phyloP scores from a whole-genome alignment of 2,797 vertebrate genomes.

The Cuculus canorus region DNA sequence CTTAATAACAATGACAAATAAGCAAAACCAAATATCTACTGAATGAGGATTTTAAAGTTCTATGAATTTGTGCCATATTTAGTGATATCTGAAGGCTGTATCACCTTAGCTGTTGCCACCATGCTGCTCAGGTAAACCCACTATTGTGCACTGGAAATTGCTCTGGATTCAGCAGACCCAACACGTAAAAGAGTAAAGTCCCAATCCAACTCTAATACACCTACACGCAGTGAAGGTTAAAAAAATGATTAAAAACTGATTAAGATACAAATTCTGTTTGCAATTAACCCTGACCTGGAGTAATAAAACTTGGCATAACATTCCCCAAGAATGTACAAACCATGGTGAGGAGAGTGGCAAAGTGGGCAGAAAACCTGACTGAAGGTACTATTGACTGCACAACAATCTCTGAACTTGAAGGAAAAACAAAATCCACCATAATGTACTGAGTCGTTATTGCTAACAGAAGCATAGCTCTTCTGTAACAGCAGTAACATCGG shows the following conservation, averaged over 20 bases:
- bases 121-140: background rate
- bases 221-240: background rate
- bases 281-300: background rate
- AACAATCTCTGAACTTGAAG: background rate
- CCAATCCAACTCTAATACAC: background rate
- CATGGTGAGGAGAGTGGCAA: background rate
- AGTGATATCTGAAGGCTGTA: background rate
- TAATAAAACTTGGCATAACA: background rate
- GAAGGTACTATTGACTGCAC: background rate
- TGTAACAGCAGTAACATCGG: conserved; percentile 10
- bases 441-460: conserved; percentile 1
- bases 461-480: conserved; percentile 43
- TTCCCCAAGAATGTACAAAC: background rate
- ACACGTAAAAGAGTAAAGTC: background rate
- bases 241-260: background rate
- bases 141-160: fast-evolving
- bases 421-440: background rate
- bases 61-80: background rate
- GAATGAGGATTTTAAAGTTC: background rate
- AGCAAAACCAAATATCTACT: background rate
- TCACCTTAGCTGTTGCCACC: background rate
- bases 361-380: background rate
- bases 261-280: background rate
- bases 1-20: background rate
- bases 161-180: background rate